These are phyloP conservation scores for Nothoprocta pentlandii DNA, from an alignment of 2,113 vertebrate genomes.

Conservation along the genomic window DNA sequence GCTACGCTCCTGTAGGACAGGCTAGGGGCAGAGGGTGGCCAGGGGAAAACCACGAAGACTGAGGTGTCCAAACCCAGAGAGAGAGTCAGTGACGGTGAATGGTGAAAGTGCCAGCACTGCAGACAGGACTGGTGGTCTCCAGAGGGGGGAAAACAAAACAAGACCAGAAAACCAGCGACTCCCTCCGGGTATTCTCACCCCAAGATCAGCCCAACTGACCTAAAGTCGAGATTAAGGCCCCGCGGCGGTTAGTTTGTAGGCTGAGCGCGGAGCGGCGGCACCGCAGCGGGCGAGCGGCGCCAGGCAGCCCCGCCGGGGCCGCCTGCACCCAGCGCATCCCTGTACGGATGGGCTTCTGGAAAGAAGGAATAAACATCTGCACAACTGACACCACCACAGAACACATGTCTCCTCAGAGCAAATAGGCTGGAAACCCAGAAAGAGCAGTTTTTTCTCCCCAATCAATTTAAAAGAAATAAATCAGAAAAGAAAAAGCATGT, in stretches of 20 bases:
- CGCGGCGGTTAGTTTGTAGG: background rate
- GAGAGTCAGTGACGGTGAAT: background rate
- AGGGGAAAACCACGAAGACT: fast-evolving
- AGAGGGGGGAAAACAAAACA: background rate
- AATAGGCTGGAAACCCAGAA: background rate
- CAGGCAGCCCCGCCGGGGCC: no score
- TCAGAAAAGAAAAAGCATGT: background rate
- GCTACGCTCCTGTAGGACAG: background rate
- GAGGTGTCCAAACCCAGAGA: fast-evolving
- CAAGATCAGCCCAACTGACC: background rate
- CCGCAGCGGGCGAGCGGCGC: no score
- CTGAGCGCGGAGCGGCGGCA: background rate
- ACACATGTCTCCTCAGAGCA: background rate
- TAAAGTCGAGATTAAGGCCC: background rate
- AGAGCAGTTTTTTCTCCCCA: no score
- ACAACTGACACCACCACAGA: background rate
- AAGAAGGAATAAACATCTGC: background rate
- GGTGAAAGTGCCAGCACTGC: background rate
- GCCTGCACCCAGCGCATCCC: no score
- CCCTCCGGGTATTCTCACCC: background rate
- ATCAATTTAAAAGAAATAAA: background rate
- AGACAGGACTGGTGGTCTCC: background rate
- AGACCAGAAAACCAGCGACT: background rate
- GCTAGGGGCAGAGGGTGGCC: fast-evolving
- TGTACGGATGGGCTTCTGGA: no score